phyloP scores from a whole-genome alignment of 2,113 vertebrate genomes.

The Alosa alosa region DNA sequence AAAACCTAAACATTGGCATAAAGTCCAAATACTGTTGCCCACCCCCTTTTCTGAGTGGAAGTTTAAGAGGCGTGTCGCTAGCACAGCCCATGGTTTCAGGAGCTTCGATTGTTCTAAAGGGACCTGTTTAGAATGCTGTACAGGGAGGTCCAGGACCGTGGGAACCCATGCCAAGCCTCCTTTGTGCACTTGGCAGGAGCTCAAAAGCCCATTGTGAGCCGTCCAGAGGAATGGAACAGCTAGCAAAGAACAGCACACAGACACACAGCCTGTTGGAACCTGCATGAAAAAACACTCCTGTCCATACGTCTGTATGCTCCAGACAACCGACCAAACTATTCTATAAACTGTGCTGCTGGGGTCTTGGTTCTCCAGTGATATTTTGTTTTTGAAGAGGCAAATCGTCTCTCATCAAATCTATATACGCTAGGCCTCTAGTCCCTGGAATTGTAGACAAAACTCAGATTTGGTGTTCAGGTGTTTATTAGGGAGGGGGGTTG shows the following conservation, averaged over 20 bases:
- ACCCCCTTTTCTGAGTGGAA: neutral
- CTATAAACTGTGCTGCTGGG: neutral
- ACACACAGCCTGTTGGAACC: neutral
- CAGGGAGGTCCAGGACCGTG: neutral
- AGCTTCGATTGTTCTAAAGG: slow-evolving; percentile 18
- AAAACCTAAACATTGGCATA: neutral
- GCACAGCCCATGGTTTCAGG: neutral
- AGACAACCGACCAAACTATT: neutral
- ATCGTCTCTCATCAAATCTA: neutral
- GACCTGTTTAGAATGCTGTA: slow-evolving; percentile 33
- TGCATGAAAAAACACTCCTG: neutral
- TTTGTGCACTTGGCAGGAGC: slow-evolving; percentile 26
- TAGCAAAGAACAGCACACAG: neutral
- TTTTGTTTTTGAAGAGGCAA: neutral
- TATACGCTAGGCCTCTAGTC: neutral
- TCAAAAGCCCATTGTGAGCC: slow-evolving; percentile 19
- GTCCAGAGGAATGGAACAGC: neutral
- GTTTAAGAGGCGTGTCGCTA: neutral
- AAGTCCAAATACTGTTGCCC: neutral
- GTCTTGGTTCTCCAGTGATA: neutral
- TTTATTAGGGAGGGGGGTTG: neutral
- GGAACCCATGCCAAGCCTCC: slow-evolving; percentile 6
- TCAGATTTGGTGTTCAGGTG: neutral
- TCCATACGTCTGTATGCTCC: neutral
- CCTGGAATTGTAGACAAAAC: neutral